Evolutionary conservation across 2,113 vertebrate genomes (phyloP), one percentile per base, ranked within the genome.

Genomic region (Peromyscus maniculatus): DNA sequence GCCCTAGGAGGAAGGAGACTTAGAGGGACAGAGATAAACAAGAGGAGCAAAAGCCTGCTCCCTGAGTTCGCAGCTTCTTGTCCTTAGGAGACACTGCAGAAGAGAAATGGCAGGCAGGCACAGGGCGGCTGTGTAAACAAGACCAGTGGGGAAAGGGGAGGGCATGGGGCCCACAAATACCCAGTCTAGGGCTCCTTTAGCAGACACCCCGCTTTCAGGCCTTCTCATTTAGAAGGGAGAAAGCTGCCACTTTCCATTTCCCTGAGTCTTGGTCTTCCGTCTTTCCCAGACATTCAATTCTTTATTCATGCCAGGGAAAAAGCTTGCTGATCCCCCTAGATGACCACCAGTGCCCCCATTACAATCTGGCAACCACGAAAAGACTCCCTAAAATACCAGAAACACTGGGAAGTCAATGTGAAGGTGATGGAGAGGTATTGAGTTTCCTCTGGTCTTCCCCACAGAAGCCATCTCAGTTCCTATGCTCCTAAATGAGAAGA

Each of bases 61-160:
- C 43, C 24, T 49, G 43, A 26, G 11, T 28, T 15, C 43, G 12
- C 43, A 77, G 43, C 43, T 77, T 46, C 71, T 6, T 77, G 43
- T 28, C 28, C 74, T 77, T 77, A 77, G 74, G 43, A 87, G 89
- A 43, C n/a, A 95, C 52, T n/a, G 84, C 87, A 97, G 16, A 93
- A 71, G 86, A 92, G 92, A 88, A 31, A 67, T 19, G 4, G 89
- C 0, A 15, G 26, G 96, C 43, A 46, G 46, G 43, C 74, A 28
- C 24, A 13, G 24, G 24, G 2, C 11, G 5, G 43, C 43, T 46
- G 13, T 49, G 74, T 77, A 28, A 77, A 43, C 74, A 28, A 77
- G 74, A 74, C 71, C 36, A 22, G 4, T 39, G 69, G 33, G 15
- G 0, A 4, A 75, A 3, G 9, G n/a, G 39, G 31, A 43, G 13